Evolutionary conservation across 2,888 invertebrate genomes (phyloP), one percentile per base, ranked within the genome.

Genomic region (Epistrophe grossulariae): DNA sequence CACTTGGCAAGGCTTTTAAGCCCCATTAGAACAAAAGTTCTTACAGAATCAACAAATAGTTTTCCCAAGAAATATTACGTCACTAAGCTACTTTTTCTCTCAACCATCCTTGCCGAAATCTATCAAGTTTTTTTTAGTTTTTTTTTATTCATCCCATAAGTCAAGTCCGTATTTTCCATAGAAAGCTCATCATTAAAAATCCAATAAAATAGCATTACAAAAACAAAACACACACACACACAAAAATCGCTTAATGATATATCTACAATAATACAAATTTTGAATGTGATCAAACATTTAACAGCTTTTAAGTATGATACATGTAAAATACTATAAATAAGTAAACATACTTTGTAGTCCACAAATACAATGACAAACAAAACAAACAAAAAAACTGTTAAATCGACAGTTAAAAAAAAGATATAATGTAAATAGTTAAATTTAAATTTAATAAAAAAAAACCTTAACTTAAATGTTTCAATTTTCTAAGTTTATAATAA

Each of bases 261-360:
- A 70, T 70, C 70, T 70, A 87, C 78, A 87, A 87, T 87, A 87
- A 79, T 83, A 83, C 79, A 83, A 87, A 83, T 87, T 79, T 79
- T 83, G 50, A 83, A 82, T 87, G 82, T 87, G 87, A 87, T 87
- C 40, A 74, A 73, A 82, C 82, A 79, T 79, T 82, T 70, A 87
- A 79, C 78, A 73, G 78, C 82, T 82, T 79, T 78, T 73, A 79
- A 78, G 38, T 73, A 73, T 68, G 72, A 72, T 72, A 76, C 74
- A 78, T 83, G 82, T 82, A 76, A 77, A 77, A 64, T 79, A 82
- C 13, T 70, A 55, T 3, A 40, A 68, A 38, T 50, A 68, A 50
- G 50, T 50, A 45, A 60, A 40, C 72, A 71, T 68, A 81, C 80
- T 81, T 81, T 72, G 71, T 79, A 83, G 76, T 87, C 78, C 76